Evolutionary conservation across 2,888 invertebrate species (phyloP).

Genomic region (Cheilosia impressa): DNA sequence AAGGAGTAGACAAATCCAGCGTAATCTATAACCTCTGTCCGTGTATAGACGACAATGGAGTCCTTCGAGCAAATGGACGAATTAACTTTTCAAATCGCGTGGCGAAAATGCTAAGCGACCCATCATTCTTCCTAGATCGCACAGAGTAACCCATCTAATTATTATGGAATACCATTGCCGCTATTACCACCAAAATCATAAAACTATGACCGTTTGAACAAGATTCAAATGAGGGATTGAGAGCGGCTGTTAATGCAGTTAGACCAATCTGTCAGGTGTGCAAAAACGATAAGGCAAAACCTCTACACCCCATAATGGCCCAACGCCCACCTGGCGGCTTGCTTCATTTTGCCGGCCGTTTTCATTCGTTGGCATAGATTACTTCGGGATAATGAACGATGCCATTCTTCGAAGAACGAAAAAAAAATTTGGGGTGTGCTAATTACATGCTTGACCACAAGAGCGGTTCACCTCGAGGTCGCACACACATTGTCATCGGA

Average conservation of each 20-base stretch:
- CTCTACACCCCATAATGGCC: too few species aligned
- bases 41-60: background rate
- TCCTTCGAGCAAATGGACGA: background rate
- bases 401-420: background rate
- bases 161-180: background rate
- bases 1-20: background rate
- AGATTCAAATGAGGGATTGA: too few species aligned
- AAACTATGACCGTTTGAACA: background rate
- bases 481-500: constrained; percentile 14
- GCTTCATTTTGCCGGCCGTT: too few species aligned
- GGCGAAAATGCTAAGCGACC: background rate
- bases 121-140: background rate
- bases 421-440: too few species aligned
- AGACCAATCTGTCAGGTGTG: too few species aligned
- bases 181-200: background rate
- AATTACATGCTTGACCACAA: too few species aligned
- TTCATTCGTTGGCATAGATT: background rate
- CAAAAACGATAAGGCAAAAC: background rate
- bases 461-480: too few species aligned
- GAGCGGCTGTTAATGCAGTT: too few species aligned
- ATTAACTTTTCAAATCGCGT: background rate
- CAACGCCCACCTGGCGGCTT: too few species aligned
- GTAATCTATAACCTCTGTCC: background rate
- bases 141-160: background rate
- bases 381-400: constrained; percentile 18